Percentiles rank a stretch among this genome's conserved stretches.
These are phyloP conservation scores for Amiota minor DNA, from an alignment of 2,888 invertebrate species.

Conservation along the genomic window DNA sequence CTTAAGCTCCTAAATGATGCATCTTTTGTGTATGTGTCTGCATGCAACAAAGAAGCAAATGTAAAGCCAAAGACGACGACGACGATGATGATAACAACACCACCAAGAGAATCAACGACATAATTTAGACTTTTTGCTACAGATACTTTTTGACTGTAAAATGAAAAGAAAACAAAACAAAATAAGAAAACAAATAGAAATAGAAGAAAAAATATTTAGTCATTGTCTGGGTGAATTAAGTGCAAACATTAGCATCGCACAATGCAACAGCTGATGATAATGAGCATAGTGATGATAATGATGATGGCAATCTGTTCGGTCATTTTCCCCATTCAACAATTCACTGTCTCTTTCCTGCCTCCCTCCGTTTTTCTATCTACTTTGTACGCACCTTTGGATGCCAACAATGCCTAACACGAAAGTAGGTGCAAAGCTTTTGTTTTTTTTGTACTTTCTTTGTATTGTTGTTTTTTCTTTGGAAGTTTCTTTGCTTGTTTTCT, in stretches of 20 bases:
- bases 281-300: constrained; percentile 38
- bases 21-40: constrained; percentile 47
- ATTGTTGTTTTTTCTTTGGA: neutral
- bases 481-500: constrained; percentile 6
- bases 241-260: constrained; percentile 64
- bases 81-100: neutral
- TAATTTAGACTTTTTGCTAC: constrained; percentile 63
- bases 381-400: constrained; percentile 50
- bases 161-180: constrained; percentile 15
- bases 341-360: neutral
- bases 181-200: constrained; percentile 52
- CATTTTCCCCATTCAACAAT: neutral
- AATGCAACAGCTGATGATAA: constrained; percentile 32
- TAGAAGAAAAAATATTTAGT: constrained; percentile 25
- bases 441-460: constrained; percentile 5
- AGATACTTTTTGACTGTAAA: constrained; percentile 4
- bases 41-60: too few species aligned
- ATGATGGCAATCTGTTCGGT: constrained; percentile 35
- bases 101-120: constrained; percentile 53
- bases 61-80: neutral
- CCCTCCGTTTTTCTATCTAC: neutral
- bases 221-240: constrained; percentile 66
- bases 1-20: constrained; percentile 63
- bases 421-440: constrained; percentile 63
- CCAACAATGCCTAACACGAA: constrained; percentile 41